These are phyloP conservation scores for Leptosomus discolor DNA, from an alignment of 2,113 vertebrate species.

Conservation along the genomic window DNA sequence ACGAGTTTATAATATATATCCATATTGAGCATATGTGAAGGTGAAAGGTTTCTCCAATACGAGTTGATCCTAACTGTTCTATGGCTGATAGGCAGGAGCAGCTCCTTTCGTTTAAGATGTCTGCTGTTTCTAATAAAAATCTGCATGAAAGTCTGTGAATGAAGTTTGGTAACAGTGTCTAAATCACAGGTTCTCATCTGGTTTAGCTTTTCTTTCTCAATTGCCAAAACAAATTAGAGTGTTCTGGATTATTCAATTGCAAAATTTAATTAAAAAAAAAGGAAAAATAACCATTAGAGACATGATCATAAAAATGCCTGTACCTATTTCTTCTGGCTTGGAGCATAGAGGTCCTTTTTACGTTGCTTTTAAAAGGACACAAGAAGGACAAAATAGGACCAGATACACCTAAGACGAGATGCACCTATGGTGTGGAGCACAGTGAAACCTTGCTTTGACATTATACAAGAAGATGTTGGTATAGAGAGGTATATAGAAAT, in stretches of 20 bases:
- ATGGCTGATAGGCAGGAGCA: neutral
- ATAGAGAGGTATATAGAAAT: neutral
- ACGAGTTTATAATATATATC: neutral
- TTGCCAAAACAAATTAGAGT: neutral
- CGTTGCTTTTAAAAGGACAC: neutral
- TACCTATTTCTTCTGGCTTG: neutral
- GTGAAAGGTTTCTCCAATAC: neutral
- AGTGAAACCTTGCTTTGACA: neutral
- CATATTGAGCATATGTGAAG: neutral
- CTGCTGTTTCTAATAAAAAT: neutral
- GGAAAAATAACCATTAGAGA: neutral
- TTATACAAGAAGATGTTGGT: neutral
- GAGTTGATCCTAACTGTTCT: neutral
- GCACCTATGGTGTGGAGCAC: neutral
- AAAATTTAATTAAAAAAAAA: neutral
- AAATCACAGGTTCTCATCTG: constrained; percentile 1
- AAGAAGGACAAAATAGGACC: neutral
- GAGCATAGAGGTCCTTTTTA: neutral
- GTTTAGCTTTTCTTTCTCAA: neutral
- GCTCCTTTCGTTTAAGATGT: neutral
- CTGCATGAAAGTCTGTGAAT: constrained; percentile 11
- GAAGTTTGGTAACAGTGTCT: neutral
- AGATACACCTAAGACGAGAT: neutral
- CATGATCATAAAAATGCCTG: neutral
- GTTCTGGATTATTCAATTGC: neutral